These are phyloP conservation scores for Gonatopus flavifemur DNA, from an alignment of 1,140 invertebrate genomes.

Conservation along the genomic window DNA sequence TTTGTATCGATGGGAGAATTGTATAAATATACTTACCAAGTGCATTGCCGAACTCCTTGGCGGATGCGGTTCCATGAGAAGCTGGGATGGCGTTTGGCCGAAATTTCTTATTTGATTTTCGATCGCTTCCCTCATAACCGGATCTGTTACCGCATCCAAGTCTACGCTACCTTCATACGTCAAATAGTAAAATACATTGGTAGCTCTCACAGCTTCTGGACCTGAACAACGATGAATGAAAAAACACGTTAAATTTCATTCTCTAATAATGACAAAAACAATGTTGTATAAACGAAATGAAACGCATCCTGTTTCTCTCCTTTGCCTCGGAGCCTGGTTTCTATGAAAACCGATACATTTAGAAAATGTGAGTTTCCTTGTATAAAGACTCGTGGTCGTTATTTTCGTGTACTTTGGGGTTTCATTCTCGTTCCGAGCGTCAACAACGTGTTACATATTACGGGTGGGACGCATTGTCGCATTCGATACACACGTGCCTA, in stretches of 20 bases:
- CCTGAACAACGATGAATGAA: constrained; percentile 58
- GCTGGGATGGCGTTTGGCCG: constrained; percentile 96
- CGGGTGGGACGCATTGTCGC: constrained; percentile 46
- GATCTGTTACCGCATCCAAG: constrained; percentile 86
- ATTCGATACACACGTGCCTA: constrained; percentile 46
- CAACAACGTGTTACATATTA: constrained; percentile 46
- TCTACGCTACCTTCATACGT: constrained; percentile 98
- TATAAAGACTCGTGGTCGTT: constrained; percentile 16
- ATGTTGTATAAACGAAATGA: too few species aligned
- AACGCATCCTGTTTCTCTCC: too few species aligned
- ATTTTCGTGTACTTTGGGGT: constrained; percentile 22
- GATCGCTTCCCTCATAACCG: constrained; percentile 90
- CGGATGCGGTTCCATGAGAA: constrained; percentile 96
- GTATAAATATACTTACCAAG: constrained; percentile 78
- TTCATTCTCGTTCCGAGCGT: constrained; percentile 17
- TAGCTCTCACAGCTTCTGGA: constrained; percentile 94
- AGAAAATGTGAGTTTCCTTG: too few species aligned
- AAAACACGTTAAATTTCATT: background rate
- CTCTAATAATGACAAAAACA: too few species aligned
- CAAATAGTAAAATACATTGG: constrained; percentile 99
- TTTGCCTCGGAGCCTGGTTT: too few species aligned
- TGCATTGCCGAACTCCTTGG: constrained; percentile 97
- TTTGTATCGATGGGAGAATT: constrained; percentile 5
- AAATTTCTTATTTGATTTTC: constrained; percentile 98
- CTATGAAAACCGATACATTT: too few species aligned